Percentiles rank a stretch among this genome's conserved stretches.
Evolutionary conservation across 2,888 invertebrate species (phyloP).

Genomic region (Lumbricus terrestris): DNA sequence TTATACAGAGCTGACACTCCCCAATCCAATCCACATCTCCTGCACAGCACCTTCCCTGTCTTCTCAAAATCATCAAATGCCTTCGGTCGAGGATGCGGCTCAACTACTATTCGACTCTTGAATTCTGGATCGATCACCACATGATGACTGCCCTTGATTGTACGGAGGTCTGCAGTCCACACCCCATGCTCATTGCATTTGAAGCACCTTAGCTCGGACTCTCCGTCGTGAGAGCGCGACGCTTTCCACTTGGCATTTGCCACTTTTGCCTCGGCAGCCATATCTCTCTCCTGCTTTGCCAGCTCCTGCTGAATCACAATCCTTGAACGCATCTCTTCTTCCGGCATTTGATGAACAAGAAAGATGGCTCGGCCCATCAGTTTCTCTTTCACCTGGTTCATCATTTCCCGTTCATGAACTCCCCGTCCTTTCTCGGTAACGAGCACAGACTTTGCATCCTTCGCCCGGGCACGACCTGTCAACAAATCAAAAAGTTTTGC

Average conservation of each 20-base stretch:
- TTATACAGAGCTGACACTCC: slow-evolving; percentile 37
- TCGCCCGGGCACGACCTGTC: slow-evolving; percentile 51
- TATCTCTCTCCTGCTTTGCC: not conserved
- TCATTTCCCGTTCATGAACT: slow-evolving; percentile 40
- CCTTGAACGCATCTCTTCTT: slow-evolving; percentile 30
- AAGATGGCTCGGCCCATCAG: slow-evolving; percentile 49
- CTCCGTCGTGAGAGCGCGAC: slow-evolving; percentile 32
- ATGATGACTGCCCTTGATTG: slow-evolving; percentile 45
- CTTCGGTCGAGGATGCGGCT: slow-evolving; percentile 27
- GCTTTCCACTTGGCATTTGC: slow-evolving; percentile 12
- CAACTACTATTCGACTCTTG: slow-evolving; percentile 29
- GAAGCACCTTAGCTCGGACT: slow-evolving; percentile 46
- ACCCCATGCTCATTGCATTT: slow-evolving; percentile 47
- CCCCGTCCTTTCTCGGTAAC: slow-evolving; percentile 33
- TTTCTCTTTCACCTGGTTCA: slow-evolving; percentile 49
- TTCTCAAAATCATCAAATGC: slow-evolving; percentile 27
- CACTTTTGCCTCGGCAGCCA: slow-evolving; percentile 14
- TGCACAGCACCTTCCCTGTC: slow-evolving; percentile 39
- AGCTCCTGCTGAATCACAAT: slow-evolving; percentile 34
- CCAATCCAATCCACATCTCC: slow-evolving; percentile 37
- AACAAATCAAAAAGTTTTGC: not conserved
- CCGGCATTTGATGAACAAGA: slow-evolving; percentile 19
- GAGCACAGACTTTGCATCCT: slow-evolving; percentile 46
- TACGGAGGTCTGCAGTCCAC: slow-evolving; percentile 45
- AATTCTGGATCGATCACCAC: slow-evolving; percentile 43